Conservation (phyloP, 1,140 invertebrate species). For the Oreohelix idahoensis region DNA sequence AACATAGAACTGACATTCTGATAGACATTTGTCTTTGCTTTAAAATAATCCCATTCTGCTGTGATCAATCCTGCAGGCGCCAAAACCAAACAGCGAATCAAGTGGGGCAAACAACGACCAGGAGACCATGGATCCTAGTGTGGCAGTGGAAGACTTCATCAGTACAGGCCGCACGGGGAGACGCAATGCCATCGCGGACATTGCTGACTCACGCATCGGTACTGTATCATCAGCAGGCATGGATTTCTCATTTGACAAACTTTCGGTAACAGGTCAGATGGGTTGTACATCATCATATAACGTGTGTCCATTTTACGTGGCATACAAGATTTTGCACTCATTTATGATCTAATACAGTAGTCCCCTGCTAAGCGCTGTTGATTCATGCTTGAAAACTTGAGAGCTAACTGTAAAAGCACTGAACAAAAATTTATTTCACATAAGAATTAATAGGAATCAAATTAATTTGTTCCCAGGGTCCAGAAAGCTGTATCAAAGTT, state of each 20-base stretch:
- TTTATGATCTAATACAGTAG: background rate
- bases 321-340: background rate
- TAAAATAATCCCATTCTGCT: background rate
- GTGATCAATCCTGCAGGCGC: background rate
- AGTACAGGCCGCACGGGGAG: slow-evolving; percentile 84
- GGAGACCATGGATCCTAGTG: slow-evolving; percentile 32
- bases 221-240: slow-evolving; percentile 81
- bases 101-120: background rate
- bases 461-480: too few species aligned
- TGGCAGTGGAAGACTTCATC: slow-evolving; percentile 80
- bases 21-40: background rate
- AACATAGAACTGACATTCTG: too few species aligned
- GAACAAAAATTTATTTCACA: too few species aligned
- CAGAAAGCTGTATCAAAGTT: too few species aligned
- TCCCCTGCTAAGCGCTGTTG: too few species aligned
- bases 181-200: slow-evolving; percentile 85
- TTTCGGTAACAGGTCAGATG: slow-evolving; percentile 56
- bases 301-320: background rate
- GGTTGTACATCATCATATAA: background rate
- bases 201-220: slow-evolving; percentile 77
- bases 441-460: too few species aligned
- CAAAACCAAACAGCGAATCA: background rate
- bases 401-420: too few species aligned
- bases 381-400: too few species aligned
- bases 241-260: slow-evolving; percentile 79